Evolutionary conservation across 2,888 invertebrate genomes (phyloP).

Genomic region (Athetis lepigone): DNA sequence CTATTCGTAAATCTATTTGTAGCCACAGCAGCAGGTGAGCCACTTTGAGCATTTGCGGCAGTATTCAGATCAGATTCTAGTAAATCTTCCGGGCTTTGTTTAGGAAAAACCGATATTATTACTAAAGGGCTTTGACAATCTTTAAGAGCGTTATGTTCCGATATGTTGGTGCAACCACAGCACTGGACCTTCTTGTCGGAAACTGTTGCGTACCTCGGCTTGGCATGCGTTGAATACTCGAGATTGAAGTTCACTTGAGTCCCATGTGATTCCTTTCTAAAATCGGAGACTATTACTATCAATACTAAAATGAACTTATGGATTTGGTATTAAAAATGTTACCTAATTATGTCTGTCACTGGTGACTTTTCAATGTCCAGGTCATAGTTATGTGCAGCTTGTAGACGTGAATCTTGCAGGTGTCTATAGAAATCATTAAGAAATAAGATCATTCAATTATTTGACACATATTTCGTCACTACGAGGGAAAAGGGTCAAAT

Average conservation of each 20-base stretch:
- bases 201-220: constrained; percentile 29
- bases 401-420: constrained; percentile 45
- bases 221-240: constrained; percentile 35
- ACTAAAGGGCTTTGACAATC: constrained; percentile 76
- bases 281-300: constrained; percentile 39
- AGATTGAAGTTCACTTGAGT: constrained; percentile 78
- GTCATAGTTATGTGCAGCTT: constrained; percentile 47
- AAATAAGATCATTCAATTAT: too few species aligned
- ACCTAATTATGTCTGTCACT: constrained; percentile 30
- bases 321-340: constrained; percentile 9
- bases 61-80: constrained; percentile 27
- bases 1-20: constrained; percentile 13
- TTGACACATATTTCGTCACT: too few species aligned
- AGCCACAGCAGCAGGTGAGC: constrained; percentile 3
- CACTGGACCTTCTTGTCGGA: constrained; percentile 73
- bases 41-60: background rate
- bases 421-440: constrained; percentile 18
- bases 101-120: constrained; percentile 85
- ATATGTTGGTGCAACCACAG: constrained; percentile 58
- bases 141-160: constrained; percentile 42
- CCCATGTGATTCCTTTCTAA: constrained; percentile 72
- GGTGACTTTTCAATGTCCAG: constrained; percentile 9
- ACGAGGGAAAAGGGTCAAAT: background rate
- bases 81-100: constrained; percentile 65
- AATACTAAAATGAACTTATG: background rate